Base-by-base conservation (phyloP, 37 sponge, comb jelly and placozoan species). In the Halichondria panicea region DNA sequence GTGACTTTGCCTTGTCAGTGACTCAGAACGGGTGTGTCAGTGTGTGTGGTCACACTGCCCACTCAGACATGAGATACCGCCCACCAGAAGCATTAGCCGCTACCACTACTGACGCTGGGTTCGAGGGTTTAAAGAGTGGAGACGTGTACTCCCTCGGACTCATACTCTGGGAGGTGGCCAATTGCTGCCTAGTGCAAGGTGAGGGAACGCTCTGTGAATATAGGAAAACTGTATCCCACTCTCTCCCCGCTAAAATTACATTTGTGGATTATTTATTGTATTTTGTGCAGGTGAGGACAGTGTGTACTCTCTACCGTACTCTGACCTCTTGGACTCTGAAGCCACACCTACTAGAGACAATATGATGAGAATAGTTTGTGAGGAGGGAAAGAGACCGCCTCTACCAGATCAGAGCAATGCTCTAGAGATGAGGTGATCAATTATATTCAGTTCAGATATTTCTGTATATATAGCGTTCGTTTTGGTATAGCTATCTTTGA, bases 141-240 rank as follows among this genome's bases (percentile, higher is more conserved):
- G 89, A 88, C 42, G 66, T 88, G 48, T 88, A 88, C 28, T 82
- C 89, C 1, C 46, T 70, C 25, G 89, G 74, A 19, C 74, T 88
- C 37, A 80, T 88, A 45, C 34, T 88, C 43, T 88, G 89, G 89
- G 89, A 88, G 64, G 72, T 78, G 22, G 71, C 83, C 21, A 54
- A 75, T 31, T 39, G 89, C 28, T 83, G 89, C 45, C 24, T 15
- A 0, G 48, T 88, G 6, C 66, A 70, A 60, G 89, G 89, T 67
- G 41, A 46, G 57, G 61, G 41, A 28, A 37, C 40, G 6, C 12
- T 35, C 7, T 36, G 8, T 7, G 40, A 64, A 11, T 35, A 8
- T 64, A 35, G 8, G 22, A 64, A 64, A 8, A 59, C 60, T 59
- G 27, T 59, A 24, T 24, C 60, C 25, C 19, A 59, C 18, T 22